These are phyloP conservation scores for Semotilus atromaculatus DNA, from an alignment of 2,797 vertebrate genomes.

Conservation along the genomic window DNA sequence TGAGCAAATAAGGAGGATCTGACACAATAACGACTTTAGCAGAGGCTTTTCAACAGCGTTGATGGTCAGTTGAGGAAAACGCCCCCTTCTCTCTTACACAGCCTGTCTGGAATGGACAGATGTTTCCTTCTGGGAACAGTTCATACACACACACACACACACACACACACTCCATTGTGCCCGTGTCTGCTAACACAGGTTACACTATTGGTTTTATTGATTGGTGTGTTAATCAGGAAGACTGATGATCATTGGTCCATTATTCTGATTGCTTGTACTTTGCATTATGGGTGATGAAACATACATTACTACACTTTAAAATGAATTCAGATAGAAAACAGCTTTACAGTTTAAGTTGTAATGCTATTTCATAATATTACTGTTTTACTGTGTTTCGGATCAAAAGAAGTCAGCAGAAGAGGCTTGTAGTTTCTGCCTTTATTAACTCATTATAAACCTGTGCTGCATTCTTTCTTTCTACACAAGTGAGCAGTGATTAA, in stretches of 20 bases:
- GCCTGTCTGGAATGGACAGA: constrained; percentile 89
- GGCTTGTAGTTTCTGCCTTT: not conserved
- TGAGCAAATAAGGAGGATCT: constrained; percentile 38
- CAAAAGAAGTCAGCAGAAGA: not conserved
- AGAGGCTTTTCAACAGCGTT: constrained; percentile 74
- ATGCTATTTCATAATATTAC: not conserved
- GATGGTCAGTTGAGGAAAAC: constrained; percentile 67
- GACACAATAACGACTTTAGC: constrained; percentile 75
- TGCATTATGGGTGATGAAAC: not conserved
- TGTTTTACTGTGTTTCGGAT: not conserved
- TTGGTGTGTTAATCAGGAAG: not conserved
- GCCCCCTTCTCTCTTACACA: constrained; percentile 77
- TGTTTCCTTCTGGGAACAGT: constrained; percentile 80
- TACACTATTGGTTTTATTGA: not conserved
- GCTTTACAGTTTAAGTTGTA: not conserved
- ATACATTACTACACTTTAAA: not conserved
- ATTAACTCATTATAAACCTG: not conserved
- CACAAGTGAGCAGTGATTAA: not conserved
- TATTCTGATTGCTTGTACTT: not conserved
- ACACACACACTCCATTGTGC: not conserved
- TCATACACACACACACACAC: constrained; percentile 35
- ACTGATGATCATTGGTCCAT: not conserved
- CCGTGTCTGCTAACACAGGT: not conserved
- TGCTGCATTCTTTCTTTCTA: not conserved
- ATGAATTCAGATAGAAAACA: not conserved